These are phyloP conservation scores for Chironex yamaguchii DNA, from an alignment of 30 jellyfish, hydroid and myxozoan species.

Conservation along the genomic window DNA sequence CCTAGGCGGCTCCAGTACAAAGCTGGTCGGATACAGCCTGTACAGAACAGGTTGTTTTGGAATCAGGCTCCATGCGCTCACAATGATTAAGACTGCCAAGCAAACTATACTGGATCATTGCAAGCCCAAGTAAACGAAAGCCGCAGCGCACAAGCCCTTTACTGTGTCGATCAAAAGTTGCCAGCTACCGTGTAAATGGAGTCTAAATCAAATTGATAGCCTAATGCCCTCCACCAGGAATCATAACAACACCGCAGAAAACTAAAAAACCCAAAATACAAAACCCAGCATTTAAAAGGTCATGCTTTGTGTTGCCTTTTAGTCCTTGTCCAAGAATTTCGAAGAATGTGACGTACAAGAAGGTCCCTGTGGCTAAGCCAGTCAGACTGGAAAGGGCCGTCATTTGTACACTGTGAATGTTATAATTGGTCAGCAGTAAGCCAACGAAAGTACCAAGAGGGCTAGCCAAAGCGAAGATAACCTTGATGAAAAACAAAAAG, in stretches of 20 bases:
- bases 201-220: not conserved
- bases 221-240: conserved; percentile 15
- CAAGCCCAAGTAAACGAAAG: no score
- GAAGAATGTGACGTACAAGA: conserved; percentile 51
- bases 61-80: no score
- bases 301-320: conserved; percentile 21
- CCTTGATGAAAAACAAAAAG: conserved; percentile 15
- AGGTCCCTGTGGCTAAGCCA: conserved; percentile 66
- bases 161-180: no score
- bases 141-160: no score
- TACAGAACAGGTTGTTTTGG: no score
- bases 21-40: no score
- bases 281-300: conserved; percentile 12
- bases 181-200: no score
- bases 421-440: conserved; percentile 7
- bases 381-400: conserved; percentile 29
- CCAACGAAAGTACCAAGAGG: conserved; percentile 64
- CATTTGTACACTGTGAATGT: not conserved
- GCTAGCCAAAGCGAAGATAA: conserved; percentile 52
- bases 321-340: conserved; percentile 66
- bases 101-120: no score
- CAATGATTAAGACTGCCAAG: no score
- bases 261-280: conserved; percentile 42
- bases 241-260: conserved; percentile 36
- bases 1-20: no score